Evolutionary conservation across 2,797 vertebrate species (phyloP), one percentile per base, ranked within the genome.

Genomic region (Siniperca scherzeri): DNA sequence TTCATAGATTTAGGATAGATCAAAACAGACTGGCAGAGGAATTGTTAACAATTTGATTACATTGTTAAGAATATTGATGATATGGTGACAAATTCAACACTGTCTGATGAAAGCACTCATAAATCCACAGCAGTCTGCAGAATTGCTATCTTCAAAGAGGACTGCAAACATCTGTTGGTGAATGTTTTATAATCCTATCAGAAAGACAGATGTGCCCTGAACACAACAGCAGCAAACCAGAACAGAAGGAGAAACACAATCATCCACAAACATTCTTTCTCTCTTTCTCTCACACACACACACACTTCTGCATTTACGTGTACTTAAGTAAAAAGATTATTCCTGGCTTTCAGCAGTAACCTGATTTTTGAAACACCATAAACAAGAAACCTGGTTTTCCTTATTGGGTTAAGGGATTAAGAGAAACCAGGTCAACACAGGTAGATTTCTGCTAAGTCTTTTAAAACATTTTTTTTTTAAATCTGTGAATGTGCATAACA

Each of bases 141-240:
- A 84, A 83, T 65, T 78, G 74, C 85, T 81, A 79, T 89, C 91
- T 91, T 93, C 85, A 92, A 91, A 92, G 88, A 86, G 82, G 81
- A 76, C 81, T 56, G 80, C 80, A 86, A 93, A 93, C 93, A 94
- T 93, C 91, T 92, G 93, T 84, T 83, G 85, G 87, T 80, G 86
- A 91, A 90, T 88, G 89, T 88, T 93, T 92, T 92, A 91, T 91
- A 93, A 93, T 94, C 92, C 92, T 92, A 92, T 93, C 92, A 93
- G 88, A 89, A 88, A 92, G 87, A 93, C 93, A 93, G 90, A 94
- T 93, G 91, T 92, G 92, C 82, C 82, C 77, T 46, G 79, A 88
- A 90, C 82, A 70, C 86, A 57, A 88, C 75, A 52, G 83, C 82
- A 78, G 85, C 81, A 90, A 82, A 88, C 65, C 11, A 77, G 74